phyloP scores from a whole-genome alignment of 2,888 invertebrate species.

The Margaritifera margaritifera region DNA sequence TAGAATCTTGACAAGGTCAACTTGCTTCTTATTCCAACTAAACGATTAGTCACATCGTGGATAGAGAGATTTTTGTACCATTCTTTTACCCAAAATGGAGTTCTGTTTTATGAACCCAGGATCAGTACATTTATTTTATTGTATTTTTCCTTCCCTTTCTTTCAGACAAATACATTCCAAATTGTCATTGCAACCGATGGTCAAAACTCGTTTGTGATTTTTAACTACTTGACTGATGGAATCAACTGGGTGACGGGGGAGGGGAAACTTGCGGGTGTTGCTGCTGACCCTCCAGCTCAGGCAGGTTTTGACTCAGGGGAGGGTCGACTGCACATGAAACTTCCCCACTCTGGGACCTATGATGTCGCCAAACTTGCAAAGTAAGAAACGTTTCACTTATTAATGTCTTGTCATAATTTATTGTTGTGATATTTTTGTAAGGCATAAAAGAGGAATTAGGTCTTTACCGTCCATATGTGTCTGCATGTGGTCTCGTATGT shows the following conservation, averaged over 20 bases:
- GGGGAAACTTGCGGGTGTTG: constrained; percentile 79
- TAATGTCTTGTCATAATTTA: too few species aligned
- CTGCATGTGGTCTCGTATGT: too few species aligned
- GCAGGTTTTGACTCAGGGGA: constrained; percentile 92
- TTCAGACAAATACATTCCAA: constrained; percentile 89
- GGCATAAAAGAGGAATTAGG: too few species aligned
- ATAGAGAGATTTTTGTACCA: too few species aligned
- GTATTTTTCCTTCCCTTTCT: constrained; percentile 5
- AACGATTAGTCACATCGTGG: too few species aligned
- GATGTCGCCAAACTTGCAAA: constrained; percentile 85
- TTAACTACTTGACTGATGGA: constrained; percentile 89
- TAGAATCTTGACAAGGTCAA: too few species aligned
- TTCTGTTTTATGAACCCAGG: not conserved
- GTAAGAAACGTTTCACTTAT: constrained; percentile 74
- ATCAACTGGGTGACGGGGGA: constrained; percentile 93
- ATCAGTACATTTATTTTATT: too few species aligned
- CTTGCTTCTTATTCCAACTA: too few species aligned
- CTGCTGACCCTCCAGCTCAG: constrained; percentile 93
- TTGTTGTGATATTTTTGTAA: too few species aligned
- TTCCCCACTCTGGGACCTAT: constrained; percentile 93
- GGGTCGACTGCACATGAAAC: constrained; percentile 80
- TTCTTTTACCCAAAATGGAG: not conserved
- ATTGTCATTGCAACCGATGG: constrained; percentile 83
- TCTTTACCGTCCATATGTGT: too few species aligned
- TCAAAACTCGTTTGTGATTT: constrained; percentile 86